Evolutionary conservation across 2,797 vertebrate species (phyloP).

Genomic region (Hephaestus fuliginosus): DNA sequence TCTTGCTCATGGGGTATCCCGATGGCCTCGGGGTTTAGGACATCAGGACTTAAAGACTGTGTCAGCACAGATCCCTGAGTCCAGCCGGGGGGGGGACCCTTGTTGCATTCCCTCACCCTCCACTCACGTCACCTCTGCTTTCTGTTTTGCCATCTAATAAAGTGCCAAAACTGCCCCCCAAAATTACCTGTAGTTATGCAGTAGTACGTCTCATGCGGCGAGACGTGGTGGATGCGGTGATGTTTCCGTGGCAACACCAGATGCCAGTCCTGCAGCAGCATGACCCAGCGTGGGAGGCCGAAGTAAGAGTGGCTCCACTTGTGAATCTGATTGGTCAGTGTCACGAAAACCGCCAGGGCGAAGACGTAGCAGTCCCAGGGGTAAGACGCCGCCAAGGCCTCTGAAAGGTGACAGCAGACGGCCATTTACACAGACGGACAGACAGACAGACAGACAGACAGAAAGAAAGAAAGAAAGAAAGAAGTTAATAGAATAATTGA

Average conservation of each 20-base stretch:
- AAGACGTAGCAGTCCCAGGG: slow-evolving; percentile 87
- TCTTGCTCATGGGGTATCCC: too few relatives aligned
- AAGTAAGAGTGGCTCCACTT: slow-evolving; percentile 89
- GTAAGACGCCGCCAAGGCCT: slow-evolving; percentile 81
- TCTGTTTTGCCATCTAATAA: too few relatives aligned
- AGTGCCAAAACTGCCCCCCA: too few relatives aligned
- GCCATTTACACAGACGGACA: neutral
- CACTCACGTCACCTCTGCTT: neutral
- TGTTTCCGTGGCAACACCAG: slow-evolving; percentile 87
- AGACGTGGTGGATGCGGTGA: slow-evolving; percentile 88
- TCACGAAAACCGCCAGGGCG: slow-evolving; percentile 85
- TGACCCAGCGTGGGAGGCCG: slow-evolving; percentile 85
- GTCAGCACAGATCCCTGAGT: neutral
- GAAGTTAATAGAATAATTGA: slow-evolving; percentile 57
- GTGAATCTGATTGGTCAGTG: slow-evolving; percentile 89
- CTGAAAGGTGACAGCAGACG: slow-evolving; percentile 59
- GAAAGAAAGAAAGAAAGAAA: slow-evolving; percentile 6
- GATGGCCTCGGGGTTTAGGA: too few relatives aligned
- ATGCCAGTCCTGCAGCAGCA: slow-evolving; percentile 85
- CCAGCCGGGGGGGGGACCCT: neutral
- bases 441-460: too few relatives aligned
- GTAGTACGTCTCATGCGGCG: slow-evolving; percentile 87
- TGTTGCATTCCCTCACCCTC: neutral
- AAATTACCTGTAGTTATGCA: slow-evolving; percentile 84
- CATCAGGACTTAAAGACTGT: too few relatives aligned